phyloP scores from a whole-genome alignment of 2,888 invertebrate species.

The Saturnia japonica region DNA sequence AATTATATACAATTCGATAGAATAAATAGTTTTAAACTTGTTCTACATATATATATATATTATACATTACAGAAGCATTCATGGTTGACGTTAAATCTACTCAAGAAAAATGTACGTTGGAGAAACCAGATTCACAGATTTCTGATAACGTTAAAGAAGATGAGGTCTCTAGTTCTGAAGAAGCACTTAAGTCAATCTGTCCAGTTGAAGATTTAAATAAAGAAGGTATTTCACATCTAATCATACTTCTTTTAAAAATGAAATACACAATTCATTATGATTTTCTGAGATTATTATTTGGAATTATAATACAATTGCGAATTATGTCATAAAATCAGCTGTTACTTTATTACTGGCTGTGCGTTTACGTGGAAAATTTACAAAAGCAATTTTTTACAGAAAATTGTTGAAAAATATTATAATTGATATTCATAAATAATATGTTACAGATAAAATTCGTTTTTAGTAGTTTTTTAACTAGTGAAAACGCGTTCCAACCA shows the following conservation, averaged over 20 bases:
- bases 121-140: constrained; percentile 64
- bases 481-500: too few species aligned
- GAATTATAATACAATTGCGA: background rate
- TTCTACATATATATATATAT: background rate
- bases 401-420: background rate
- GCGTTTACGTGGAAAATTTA: background rate
- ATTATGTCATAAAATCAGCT: background rate
- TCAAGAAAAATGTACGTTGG: constrained; percentile 46
- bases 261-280: too few species aligned
- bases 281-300: too few species aligned
- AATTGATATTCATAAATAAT: too few species aligned
- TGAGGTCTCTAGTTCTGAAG: constrained; percentile 89
- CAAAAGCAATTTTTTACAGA: background rate
- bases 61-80: constrained; percentile 34
- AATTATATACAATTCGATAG: background rate
- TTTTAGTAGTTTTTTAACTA: too few species aligned
- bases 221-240: constrained; percentile 34
- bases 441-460: too few species aligned
- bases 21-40: background rate
- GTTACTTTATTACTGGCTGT: background rate
- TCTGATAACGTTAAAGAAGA: constrained; percentile 83
- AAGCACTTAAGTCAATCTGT: constrained; percentile 68
- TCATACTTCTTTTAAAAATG: too few species aligned
- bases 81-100: constrained; percentile 27
- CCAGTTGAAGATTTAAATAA: constrained; percentile 33